Percentiles rank a stretch among this genome's conserved stretches.
Evolutionary conservation across 2,888 invertebrate genomes (phyloP).

Genomic region (Brenthis hecate): DNA sequence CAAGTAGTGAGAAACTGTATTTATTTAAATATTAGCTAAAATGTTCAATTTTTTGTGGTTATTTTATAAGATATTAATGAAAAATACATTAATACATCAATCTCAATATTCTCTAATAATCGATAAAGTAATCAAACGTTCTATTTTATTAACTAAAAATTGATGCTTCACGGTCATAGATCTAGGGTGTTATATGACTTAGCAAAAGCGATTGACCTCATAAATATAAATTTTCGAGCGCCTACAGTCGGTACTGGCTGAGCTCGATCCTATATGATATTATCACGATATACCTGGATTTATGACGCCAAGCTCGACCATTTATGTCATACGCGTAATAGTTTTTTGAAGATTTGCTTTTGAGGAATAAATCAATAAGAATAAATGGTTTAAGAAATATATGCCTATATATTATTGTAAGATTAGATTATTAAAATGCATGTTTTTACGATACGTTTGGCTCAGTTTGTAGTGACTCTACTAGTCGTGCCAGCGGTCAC

Average conservation of each 20-base stretch:
- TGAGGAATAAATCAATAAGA: not conserved
- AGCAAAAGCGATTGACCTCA: constrained; percentile 3
- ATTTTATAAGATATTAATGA: too few relatives aligned
- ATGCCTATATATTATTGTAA: not conserved
- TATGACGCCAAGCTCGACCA: constrained; percentile 8
- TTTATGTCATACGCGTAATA: not conserved
- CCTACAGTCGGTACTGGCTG: constrained; percentile 14
- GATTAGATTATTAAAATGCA: not conserved
- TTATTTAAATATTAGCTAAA: too few relatives aligned
- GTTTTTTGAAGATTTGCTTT: constrained; percentile 1
- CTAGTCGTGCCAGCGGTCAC: too few relatives aligned
- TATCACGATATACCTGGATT: constrained; percentile 23
- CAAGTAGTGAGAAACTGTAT: too few relatives aligned
- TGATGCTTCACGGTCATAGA: too few relatives aligned
- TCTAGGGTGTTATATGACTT: not conserved
- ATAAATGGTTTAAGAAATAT: not conserved
- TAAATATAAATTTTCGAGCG: constrained; percentile 18
- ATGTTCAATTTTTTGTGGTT: too few relatives aligned
- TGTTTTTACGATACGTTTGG: too few relatives aligned
- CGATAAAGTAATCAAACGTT: not conserved
- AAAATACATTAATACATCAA: not conserved
- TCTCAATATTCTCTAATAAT: not conserved
- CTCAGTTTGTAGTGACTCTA: too few relatives aligned
- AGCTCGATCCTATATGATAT: constrained; percentile 17
- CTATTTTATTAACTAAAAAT: too few relatives aligned